Evolutionary conservation across 1,140 invertebrate genomes (phyloP), one percentile per base, ranked within the genome.

Genomic region (Hirudo medicinalis): DNA sequence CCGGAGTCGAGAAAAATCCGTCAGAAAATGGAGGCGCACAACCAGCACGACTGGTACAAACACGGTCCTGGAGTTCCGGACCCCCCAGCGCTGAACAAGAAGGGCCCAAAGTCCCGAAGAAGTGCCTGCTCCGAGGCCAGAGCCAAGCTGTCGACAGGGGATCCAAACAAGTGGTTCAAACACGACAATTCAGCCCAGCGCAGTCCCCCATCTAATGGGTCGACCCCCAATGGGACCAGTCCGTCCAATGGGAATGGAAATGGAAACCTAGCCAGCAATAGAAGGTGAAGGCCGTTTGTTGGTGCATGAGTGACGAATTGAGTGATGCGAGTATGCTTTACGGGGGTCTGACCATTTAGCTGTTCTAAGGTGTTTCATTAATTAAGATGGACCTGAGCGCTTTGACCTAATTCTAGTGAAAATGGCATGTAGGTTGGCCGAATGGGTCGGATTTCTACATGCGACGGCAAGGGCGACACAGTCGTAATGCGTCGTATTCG

Each of bases 21-120:
- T 11, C 22, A 63, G 57, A 63, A 63, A 32, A 8, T 63, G 57
- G 57, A 63, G 29, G 22, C 57, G 0, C 57, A 32, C 57, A 63
- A 63, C 57, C 57, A 63, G 29, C 57, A 63, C 6, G 57, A 25
- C 15, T 63, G 57, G 57, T 63, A 63, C 57, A 63, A 63, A 11
- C 57, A 63, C 57, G 57, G 57, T 25, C 57, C 57, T 5, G 57
- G 29, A n/a, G 57, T 63, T 13, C 57, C 57, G 3, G 57, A 63
- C 20, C 57, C 57, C 1, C 57, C 29, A 25, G 22, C 57, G 1
- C 20, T 32, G 29, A 25, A 32, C 29, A 22, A 63, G 57, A 63
- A 32, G 57, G 29, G 29, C 8, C 57, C 57, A 13, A 63, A 63
- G 29, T 63, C 57, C 19, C 57, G 57, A 25, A 11, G 57, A 25